A percentile compares a stretch with the other conserved stretches of the same genome.
phyloP scores from a whole-genome alignment of 2,888 invertebrate genomes.

The Cheilosia grossa region DNA sequence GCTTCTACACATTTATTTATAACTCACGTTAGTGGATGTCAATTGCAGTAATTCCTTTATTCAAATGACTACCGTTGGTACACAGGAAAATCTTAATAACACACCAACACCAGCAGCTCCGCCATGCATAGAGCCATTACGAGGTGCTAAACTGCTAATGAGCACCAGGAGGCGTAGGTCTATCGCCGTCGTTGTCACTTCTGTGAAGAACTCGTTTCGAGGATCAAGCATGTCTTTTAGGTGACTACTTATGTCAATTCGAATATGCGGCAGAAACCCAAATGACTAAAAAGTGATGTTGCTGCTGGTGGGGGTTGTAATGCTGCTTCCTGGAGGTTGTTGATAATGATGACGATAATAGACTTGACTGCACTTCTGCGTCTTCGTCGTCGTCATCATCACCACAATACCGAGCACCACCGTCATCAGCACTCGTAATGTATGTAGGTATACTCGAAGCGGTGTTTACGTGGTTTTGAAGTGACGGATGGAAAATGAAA shows the following conservation, averaged over 20 bases:
- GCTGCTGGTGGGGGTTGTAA: constrained; percentile 8
- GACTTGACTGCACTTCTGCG: constrained; percentile 48
- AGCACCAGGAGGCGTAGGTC: constrained; percentile 67
- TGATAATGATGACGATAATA: constrained; percentile 47
- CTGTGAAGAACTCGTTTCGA: constrained; percentile 45
- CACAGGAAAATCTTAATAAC: constrained; percentile 15
- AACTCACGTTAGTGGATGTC: constrained; percentile 61
- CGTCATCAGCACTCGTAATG: not conserved
- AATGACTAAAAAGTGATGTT: constrained; percentile 45
- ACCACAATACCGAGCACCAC: constrained; percentile 4
- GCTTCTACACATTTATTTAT: constrained; percentile 41
- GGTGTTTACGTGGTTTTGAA: constrained; percentile 32
- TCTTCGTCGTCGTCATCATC: constrained; percentile 29
- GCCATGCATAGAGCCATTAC: constrained; percentile 28
- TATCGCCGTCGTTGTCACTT: constrained; percentile 34
- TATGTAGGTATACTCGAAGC: constrained; percentile 16
- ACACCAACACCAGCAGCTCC: constrained; percentile 17
- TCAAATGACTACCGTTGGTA: constrained; percentile 49
- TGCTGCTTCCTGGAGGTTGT: constrained; percentile 16
- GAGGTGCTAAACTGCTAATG: constrained; percentile 74
- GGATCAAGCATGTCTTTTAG: constrained; percentile 64
- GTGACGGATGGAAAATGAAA: constrained; percentile 58
- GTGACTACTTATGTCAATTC: constrained; percentile 71
- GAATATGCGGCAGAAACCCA: constrained; percentile 57
- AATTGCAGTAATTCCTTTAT: constrained; percentile 61